phyloP scores from a whole-genome alignment of 2,888 invertebrate species.

The Orthonychiurus folsomi region DNA sequence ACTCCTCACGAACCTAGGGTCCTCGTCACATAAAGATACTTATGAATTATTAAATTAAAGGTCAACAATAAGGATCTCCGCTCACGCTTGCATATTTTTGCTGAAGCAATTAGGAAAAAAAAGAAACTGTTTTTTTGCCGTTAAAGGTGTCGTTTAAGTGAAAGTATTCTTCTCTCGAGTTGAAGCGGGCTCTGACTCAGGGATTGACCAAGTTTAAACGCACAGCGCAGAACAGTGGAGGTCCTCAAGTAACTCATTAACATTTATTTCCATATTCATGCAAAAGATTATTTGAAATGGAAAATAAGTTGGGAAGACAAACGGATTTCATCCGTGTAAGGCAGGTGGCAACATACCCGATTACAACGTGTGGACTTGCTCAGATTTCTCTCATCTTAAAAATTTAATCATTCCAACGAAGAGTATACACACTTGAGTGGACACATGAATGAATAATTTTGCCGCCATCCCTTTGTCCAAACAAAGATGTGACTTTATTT shows the following conservation, averaged over 20 bases:
- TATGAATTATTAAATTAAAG: too few species aligned
- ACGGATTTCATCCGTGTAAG: not conserved
- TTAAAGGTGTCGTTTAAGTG: slow-evolving; percentile 1
- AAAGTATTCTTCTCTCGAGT: too few species aligned
- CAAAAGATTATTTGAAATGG: not conserved
- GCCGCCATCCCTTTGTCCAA: not conserved
- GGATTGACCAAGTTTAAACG: too few species aligned
- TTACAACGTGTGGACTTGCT: not conserved
- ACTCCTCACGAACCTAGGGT: too few species aligned
- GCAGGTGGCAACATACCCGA: not conserved
- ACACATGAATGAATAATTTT: not conserved
- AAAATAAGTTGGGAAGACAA: not conserved
- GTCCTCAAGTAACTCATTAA: not conserved
- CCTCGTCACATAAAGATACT: too few species aligned
- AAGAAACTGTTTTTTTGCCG: not conserved
- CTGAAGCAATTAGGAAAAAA: not conserved
- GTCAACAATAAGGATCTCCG: too few species aligned
- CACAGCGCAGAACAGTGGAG: too few species aligned
- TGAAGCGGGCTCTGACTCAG: not conserved
- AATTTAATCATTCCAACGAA: too few species aligned
- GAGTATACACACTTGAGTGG: not conserved
- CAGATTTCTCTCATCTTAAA: not conserved
- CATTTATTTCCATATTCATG: not conserved
- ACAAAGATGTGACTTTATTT: not conserved
- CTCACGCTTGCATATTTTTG: too few species aligned